Conservation (phyloP, 1,140 invertebrate genomes). For the Ceratina japonica region DNA sequence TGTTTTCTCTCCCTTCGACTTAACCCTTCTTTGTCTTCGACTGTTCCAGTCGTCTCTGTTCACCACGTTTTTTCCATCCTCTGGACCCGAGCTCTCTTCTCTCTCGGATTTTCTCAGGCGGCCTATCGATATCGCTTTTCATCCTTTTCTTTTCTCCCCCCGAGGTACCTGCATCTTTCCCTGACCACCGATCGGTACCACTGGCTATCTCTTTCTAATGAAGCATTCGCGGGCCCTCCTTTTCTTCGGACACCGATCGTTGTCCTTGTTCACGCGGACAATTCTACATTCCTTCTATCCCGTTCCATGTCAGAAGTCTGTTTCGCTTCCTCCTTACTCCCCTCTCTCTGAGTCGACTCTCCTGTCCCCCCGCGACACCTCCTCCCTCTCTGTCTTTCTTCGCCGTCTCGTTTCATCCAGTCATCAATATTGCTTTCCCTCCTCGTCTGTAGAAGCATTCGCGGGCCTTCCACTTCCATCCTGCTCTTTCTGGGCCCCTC, state of each 20-base stretch:
- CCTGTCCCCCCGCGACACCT: neutral
- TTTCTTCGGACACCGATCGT: constrained; percentile 68
- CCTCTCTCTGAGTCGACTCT: neutral
- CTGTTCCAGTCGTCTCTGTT: constrained; percentile 48
- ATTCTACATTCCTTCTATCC: neutral
- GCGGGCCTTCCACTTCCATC: constrained; percentile 63
- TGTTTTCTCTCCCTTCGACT: neutral
- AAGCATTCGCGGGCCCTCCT: constrained; percentile 26
- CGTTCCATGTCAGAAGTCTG: neutral
- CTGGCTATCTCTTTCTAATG: constrained; percentile 14
- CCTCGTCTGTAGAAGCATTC: constrained; percentile 21
- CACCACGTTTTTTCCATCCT: constrained; percentile 39
- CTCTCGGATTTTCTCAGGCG: constrained; percentile 1
- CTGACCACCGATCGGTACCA: constrained; percentile 12
- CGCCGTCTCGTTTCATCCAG: neutral
- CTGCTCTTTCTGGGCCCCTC: constrained; percentile 61
- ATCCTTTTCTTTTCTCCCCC: constrained; percentile 69
- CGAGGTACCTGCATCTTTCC: neutral
- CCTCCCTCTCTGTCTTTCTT: neutral
- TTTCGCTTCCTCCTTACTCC: constrained; percentile 49
- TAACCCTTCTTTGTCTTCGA: neutral
- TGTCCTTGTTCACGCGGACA: neutral
- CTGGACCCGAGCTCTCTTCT: constrained; percentile 43
- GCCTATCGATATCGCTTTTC: constrained; percentile 40
- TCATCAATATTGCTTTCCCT: neutral